Evolutionary conservation across 2,113 vertebrate genomes (phyloP).

Genomic region (Lamprologus tigripictilis): DNA sequence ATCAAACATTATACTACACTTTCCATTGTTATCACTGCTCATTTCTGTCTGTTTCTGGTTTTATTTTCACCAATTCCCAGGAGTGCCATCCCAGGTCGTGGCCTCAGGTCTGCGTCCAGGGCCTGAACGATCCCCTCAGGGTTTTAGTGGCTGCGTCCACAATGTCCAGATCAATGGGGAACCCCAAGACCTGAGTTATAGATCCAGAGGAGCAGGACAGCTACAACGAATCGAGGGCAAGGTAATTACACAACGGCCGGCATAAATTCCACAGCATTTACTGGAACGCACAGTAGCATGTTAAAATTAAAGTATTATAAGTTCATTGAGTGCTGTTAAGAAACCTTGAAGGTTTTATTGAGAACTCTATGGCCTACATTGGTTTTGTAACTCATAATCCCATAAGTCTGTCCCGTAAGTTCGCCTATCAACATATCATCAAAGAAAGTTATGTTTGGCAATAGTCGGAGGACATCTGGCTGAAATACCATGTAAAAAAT

Average conservation of each 20-base stretch:
- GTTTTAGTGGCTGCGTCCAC: constrained; percentile 91
- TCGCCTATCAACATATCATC: background rate
- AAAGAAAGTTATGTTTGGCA: background rate
- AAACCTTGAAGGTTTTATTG: background rate
- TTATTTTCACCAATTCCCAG: constrained; percentile 51
- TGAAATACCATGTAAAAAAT: background rate
- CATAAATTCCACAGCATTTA: background rate
- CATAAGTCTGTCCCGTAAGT: background rate
- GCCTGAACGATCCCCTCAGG: constrained; percentile 78
- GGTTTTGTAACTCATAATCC: background rate
- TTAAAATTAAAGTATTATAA: background rate
- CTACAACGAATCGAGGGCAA: constrained; percentile 70
- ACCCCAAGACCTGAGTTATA: constrained; percentile 83
- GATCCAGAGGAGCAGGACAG: constrained; percentile 16
- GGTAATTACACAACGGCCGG: background rate
- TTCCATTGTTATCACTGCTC: background rate
- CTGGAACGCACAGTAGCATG: background rate
- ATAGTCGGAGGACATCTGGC: background rate
- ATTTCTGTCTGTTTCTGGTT: background rate
- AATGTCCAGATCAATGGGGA: constrained; percentile 91
- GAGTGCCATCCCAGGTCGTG: constrained; percentile 81
- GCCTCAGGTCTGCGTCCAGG: constrained; percentile 81
- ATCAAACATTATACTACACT: background rate
- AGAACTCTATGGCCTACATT: background rate
- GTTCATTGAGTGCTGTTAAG: background rate